Evolutionary conservation across 2,113 vertebrate species (phyloP).

Genomic region (Cromileptes altivelis): DNA sequence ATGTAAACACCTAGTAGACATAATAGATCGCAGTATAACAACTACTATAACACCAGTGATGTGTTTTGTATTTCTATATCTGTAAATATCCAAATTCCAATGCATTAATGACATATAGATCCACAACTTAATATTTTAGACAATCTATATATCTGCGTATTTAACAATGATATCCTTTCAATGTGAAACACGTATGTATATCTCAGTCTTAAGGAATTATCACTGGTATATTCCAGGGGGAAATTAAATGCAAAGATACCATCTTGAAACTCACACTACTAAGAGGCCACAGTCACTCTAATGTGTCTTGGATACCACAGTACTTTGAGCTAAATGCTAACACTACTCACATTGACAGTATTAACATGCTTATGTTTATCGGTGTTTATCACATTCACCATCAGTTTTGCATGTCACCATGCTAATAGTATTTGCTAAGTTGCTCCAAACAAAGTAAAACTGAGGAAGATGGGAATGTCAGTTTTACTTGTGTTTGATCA

Average conservation of each 20-base stretch:
- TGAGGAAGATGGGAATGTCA: background rate
- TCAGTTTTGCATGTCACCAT: background rate
- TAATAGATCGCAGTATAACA: background rate
- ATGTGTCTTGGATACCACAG: background rate
- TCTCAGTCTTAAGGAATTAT: background rate
- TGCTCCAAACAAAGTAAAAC: background rate
- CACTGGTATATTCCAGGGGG: background rate
- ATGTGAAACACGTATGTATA: too few species aligned
- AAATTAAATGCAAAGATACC: background rate
- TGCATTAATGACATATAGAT: background rate
- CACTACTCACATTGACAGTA: background rate
- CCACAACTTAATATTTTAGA: background rate
- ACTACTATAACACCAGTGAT: background rate
- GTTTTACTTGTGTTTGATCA: background rate
- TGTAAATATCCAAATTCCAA: background rate
- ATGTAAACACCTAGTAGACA: background rate
- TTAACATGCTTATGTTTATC: background rate
- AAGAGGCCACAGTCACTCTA: background rate
- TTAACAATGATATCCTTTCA: background rate
- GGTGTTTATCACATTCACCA: background rate
- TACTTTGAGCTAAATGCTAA: background rate
- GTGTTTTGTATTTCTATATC: background rate
- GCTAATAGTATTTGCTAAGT: background rate
- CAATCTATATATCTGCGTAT: background rate
- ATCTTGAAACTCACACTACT: too few species aligned